Evolutionary conservation across 2,888 invertebrate species (phyloP).

Genomic region (Cataglyphis livida): DNA sequence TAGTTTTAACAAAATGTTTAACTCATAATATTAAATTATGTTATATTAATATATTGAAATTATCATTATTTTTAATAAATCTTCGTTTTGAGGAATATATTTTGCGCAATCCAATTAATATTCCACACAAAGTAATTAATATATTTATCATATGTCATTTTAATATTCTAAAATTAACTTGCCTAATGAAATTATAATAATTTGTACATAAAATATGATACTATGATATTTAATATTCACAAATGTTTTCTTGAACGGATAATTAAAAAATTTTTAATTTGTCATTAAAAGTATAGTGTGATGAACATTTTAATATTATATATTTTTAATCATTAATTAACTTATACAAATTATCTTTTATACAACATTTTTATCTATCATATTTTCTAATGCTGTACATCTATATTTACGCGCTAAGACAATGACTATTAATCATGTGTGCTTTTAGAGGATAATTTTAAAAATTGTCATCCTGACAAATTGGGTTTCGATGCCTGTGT

Average conservation of each 20-base stretch:
- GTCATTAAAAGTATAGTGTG: too few species aligned
- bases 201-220: too few species aligned
- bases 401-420: background rate
- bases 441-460: slow-evolving; percentile 85
- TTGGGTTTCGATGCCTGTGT: slow-evolving; percentile 91
- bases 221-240: too few species aligned
- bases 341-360: background rate
- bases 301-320: background rate
- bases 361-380: background rate
- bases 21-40: background rate
- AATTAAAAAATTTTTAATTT: too few species aligned
- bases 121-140: too few species aligned
- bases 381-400: background rate
- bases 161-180: too few species aligned
- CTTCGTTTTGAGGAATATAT: background rate
- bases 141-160: too few species aligned
- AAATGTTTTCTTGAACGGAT: too few species aligned
- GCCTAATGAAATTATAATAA: too few species aligned
- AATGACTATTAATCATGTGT: background rate
- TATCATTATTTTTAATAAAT: background rate
- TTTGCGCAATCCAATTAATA: too few species aligned
- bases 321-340: background rate
- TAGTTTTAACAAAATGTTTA: background rate
- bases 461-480: slow-evolving; percentile 88
- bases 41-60: background rate